Conservation (phyloP, 2,888 invertebrate genomes). For the Gibbula magus region DNA sequence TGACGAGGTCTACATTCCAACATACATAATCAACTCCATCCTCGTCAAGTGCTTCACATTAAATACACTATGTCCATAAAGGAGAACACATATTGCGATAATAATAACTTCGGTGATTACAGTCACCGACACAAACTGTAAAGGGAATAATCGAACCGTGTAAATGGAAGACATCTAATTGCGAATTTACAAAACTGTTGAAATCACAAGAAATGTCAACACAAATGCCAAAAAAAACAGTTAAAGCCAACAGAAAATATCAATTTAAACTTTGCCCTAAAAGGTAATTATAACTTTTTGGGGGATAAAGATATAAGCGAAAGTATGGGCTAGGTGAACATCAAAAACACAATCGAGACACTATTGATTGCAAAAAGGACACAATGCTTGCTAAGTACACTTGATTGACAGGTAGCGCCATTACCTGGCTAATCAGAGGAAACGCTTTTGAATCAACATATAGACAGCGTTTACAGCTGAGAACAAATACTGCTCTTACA, state of each 20-base stretch:
- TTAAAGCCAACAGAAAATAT: not conserved
- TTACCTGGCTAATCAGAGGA: not conserved
- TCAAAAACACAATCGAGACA: not conserved
- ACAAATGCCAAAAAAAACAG: not conserved
- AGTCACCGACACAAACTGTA: too few species aligned
- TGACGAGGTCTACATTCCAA: too few species aligned
- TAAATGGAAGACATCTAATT: not conserved
- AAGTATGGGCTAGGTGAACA: not conserved
- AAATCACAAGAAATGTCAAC: not conserved
- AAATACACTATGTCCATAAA: too few species aligned
- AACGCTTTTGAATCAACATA: not conserved
- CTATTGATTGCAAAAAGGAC: not conserved
- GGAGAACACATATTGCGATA: too few species aligned
- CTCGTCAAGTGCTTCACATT: too few species aligned
- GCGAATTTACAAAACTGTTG: not conserved
- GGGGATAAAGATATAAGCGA: not conserved
- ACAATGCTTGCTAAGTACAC: not conserved
- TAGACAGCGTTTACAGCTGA: not conserved
- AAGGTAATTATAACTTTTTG: not conserved
- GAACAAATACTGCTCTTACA: conserved; percentile 8
- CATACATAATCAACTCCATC: too few species aligned
- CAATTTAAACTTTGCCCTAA: not conserved
- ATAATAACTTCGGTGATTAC: too few species aligned
- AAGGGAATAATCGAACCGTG: not conserved
- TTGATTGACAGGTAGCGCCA: not conserved